Conservation (phyloP, 1,140 invertebrate genomes). For the Scaptomyza graminum region DNA sequence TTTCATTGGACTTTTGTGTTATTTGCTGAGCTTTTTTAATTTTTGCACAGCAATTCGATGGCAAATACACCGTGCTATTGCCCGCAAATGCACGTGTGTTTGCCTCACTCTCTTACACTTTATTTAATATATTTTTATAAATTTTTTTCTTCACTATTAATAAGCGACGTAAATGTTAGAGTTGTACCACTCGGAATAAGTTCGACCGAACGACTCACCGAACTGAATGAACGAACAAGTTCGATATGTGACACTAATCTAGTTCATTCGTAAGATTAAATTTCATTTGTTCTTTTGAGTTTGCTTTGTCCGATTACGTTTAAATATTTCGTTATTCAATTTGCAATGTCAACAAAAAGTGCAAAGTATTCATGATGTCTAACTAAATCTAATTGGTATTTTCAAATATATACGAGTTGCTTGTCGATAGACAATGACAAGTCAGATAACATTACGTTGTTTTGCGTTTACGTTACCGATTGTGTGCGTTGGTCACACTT, state of each 20-base stretch:
- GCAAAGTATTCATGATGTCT: too few species aligned
- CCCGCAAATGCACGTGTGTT: conserved; percentile 41
- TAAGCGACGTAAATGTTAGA: conserved; percentile 40
- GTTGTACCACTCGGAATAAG: conserved; percentile 10
- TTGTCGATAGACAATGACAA: neutral
- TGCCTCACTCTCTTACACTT: conserved; percentile 28
- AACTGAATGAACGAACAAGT: conserved; percentile 7
- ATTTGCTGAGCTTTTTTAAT: neutral
- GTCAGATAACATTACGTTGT: neutral
- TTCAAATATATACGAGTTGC: neutral
- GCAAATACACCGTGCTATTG: conserved; percentile 29
- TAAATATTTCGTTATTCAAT: neutral
- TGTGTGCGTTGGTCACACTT: conserved; percentile 10
- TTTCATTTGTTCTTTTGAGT: neutral
- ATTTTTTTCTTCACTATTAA: conserved; percentile 33
- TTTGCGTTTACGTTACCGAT: neutral
- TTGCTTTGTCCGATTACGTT: neutral
- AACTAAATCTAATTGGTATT: neutral
- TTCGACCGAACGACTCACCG: conserved; percentile 5
- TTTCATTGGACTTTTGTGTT: conserved; percentile 25
- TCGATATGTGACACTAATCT: neutral
- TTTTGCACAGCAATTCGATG: conserved; percentile 1
- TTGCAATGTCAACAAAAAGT: too few species aligned
- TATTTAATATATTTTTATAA: conserved; percentile 35
- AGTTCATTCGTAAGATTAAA: neutral